A percentile compares a stretch with the other conserved stretches of the same genome.
phyloP scores from a whole-genome alignment of 2,797 vertebrate genomes.

The Sylvia borin region DNA sequence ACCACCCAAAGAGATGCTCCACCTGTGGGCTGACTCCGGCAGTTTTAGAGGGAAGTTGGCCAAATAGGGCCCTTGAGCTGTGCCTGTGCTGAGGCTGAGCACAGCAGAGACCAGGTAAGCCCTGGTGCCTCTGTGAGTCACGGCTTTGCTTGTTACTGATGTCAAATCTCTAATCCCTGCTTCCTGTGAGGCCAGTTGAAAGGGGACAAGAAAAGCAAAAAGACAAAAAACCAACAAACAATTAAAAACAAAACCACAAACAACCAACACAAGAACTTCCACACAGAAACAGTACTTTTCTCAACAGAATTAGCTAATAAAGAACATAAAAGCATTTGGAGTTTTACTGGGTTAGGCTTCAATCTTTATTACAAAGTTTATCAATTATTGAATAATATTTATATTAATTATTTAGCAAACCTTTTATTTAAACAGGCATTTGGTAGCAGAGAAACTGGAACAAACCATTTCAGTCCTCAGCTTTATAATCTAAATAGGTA shows the following conservation, averaged over 20 bases:
- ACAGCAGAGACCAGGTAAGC: not conserved
- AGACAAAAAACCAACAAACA: not conserved
- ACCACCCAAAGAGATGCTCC: not conserved
- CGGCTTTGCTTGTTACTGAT: not conserved
- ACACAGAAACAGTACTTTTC: not conserved
- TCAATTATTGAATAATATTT: slow-evolving; percentile 15
- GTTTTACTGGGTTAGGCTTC: not conserved
- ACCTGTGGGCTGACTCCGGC: not conserved
- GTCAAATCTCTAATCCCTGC: not conserved
- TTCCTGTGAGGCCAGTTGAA: not conserved
- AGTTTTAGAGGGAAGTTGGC: not conserved
- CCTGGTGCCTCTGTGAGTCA: not conserved
- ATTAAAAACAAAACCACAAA: not conserved
- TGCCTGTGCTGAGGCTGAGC: not conserved
- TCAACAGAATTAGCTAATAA: not conserved
- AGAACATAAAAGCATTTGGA: not conserved
- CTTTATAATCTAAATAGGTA: not conserved
- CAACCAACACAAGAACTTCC: not conserved
- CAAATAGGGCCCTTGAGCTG: not conserved
- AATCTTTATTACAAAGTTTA: not conserved
- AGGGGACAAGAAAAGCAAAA: not conserved
- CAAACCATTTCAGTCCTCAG: not conserved
- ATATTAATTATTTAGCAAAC: slow-evolving; percentile 9
- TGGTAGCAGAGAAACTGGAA: not conserved
- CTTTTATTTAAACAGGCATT: slow-evolving; percentile 24